These are phyloP conservation scores for Craniophora ligustri DNA, from an alignment of 2,888 invertebrate species.

Conservation along the genomic window DNA sequence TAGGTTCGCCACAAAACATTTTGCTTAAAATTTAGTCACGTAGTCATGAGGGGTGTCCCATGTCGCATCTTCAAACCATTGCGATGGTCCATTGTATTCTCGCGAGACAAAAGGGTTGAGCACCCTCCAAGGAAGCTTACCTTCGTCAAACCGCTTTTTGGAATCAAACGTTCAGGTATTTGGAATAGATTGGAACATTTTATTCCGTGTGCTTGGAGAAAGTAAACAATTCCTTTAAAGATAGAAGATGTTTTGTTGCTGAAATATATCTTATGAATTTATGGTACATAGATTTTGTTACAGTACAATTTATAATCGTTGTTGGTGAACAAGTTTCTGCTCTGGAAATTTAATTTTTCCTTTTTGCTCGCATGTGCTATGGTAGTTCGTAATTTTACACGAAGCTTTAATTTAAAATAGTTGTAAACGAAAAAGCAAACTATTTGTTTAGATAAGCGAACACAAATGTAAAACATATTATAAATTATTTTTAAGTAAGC, in stretches of 20 bases:
- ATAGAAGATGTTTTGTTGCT: conserved; percentile 24
- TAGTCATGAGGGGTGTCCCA: conserved; percentile 80
- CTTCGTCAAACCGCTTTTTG: conserved; percentile 85
- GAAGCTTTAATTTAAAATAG: conserved; percentile 6
- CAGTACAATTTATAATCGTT: conserved; percentile 1
- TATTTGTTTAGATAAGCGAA: conserved; percentile 11
- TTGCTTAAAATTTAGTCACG: conserved; percentile 87
- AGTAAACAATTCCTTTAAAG: conserved; percentile 37
- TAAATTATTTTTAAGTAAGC: too few species aligned
- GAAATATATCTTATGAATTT: conserved; percentile 27
- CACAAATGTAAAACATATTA: neutral
- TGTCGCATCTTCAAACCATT: conserved; percentile 84
- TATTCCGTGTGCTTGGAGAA: conserved; percentile 50
- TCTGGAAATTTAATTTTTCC: neutral
- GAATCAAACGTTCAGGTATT: conserved; percentile 81
- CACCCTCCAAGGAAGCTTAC: conserved; percentile 77
- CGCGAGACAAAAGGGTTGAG: conserved; percentile 86
- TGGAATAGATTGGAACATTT: conserved; percentile 72
- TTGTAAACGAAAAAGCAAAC: neutral
- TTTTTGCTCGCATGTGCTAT: conserved; percentile 14
- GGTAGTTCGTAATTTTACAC: conserved; percentile 7
- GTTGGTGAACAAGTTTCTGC: neutral
- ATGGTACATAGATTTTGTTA: conserved; percentile 4
- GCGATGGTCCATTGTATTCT: conserved; percentile 86
- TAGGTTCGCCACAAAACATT: conserved; percentile 80